Base-by-base conservation (phyloP, 2,113 vertebrate species). In the Labrus mixtus region DNA sequence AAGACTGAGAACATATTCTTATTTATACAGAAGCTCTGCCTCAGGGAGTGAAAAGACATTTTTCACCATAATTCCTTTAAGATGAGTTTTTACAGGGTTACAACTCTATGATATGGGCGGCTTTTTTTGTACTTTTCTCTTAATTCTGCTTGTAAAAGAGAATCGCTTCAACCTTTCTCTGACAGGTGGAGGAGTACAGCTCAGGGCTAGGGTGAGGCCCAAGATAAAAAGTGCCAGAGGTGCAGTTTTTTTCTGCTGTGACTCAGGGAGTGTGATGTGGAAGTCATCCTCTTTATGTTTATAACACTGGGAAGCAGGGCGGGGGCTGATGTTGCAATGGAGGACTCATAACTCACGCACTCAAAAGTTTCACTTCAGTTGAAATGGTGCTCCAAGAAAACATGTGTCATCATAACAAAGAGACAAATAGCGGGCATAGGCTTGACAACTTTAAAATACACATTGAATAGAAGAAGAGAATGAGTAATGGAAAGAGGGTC, bases 281-380 rank as follows among this genome's bases (percentile, higher is more conserved):
- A 76, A 90, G 79, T 85, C 77, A 75, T 82, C 46, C 68, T 84
- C 60, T 76, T 76, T 71, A 61, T 73, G 81, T 87, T 86, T 81
- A 70, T 75, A 84, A 78, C 61, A 58, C 55, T 0, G 46, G 60
- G 46, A 75, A 83, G 81, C 16, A 55, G 25, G 7, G 54, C 23
- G 12, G 64, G 41, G 72, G 71, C 57, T 81, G 79, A 85, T 85
- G 82, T 84, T 64, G 83, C 74, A 82, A 73, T 64, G 64, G 69
- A 85, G 51, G 60, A 84, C 57, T 69, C 78, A 84, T 86, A 78
- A 69, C 54, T 90, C 67, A 73, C 33, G 0, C 33, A 22, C 58
- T 78, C 72, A 45, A 64, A 84, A 73, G 82, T 92, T 90, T 85
- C 58, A 77, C 69, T 90, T 90, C 78, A 20, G 71, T 43, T 43